Percentiles rank a stretch among this genome's conserved stretches.
Conservation (phyloP, 2,888 invertebrate genomes). For the Drosophila atripex region DNA sequence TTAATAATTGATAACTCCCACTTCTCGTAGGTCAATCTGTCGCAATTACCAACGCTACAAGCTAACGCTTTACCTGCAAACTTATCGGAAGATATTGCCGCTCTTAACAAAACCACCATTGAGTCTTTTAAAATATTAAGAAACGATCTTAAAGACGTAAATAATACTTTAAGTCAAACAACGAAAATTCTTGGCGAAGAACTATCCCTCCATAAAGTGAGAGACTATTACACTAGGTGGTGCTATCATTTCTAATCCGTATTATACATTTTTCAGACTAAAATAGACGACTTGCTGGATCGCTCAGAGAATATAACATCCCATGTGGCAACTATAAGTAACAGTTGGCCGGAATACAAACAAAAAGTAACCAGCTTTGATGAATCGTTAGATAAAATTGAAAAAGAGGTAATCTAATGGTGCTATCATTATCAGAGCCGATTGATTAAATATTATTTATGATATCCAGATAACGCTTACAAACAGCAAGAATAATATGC, state of each 20-base stretch:
- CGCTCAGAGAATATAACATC: conserved; percentile 81
- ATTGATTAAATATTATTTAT: conserved; percentile 10
- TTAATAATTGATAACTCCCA: neutral
- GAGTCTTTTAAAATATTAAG: conserved; percentile 69
- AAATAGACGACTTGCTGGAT: conserved; percentile 80
- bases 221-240: neutral
- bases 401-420: conserved; percentile 69
- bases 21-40: conserved; percentile 70
- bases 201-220: conserved; percentile 77
- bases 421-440: neutral
- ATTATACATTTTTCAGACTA: conserved; percentile 64
- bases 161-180: conserved; percentile 81
- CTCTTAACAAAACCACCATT: conserved; percentile 61
- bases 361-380: conserved; percentile 72
- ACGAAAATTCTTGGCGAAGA: conserved; percentile 75
- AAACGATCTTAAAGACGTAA: conserved; percentile 73
- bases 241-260: neutral
- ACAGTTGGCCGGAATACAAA: conserved; percentile 81
- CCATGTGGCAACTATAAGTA: conserved; percentile 81
- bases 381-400: conserved; percentile 69
- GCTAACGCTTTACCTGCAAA: conserved; percentile 60
- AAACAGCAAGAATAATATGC: conserved; percentile 45
- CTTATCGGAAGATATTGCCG: conserved; percentile 64
- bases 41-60: conserved; percentile 54
- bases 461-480: conserved; percentile 34